Evolutionary conservation across 2,113 vertebrate genomes (phyloP).

Genomic region (Hydrolagus affinis): DNA sequence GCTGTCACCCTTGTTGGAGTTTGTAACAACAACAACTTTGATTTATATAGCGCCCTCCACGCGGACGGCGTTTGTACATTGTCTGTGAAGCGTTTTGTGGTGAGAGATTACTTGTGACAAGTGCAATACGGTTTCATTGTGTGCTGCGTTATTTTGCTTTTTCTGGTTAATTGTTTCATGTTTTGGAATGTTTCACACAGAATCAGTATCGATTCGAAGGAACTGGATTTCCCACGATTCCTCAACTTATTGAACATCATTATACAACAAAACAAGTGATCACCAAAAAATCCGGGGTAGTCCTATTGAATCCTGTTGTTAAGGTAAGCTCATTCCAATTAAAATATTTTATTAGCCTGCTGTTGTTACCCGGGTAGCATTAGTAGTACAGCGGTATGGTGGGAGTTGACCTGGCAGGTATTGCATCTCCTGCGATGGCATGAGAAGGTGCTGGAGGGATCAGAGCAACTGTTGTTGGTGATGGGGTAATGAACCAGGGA

Average conservation of each 20-base stretch:
- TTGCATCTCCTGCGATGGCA: too few relatives aligned
- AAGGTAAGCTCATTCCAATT: constrained; percentile 60
- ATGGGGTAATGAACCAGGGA: too few relatives aligned
- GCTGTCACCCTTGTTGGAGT: too few relatives aligned
- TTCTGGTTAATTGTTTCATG: background rate
- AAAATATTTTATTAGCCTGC: background rate
- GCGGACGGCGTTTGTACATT: too few relatives aligned
- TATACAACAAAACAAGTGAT: constrained; percentile 89
- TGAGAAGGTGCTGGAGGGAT: too few relatives aligned
- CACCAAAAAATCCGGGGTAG: constrained; percentile 93
- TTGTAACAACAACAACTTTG: too few relatives aligned
- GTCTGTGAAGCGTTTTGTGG: too few relatives aligned
- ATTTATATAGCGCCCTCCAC: too few relatives aligned
- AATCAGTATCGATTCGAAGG: constrained; percentile 92
- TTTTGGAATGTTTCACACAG: constrained; percentile 47
- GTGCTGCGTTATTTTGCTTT: background rate
- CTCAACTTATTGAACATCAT: constrained; percentile 92
- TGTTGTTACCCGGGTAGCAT: background rate
- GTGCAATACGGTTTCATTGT: background rate
- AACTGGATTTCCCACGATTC: constrained; percentile 86
- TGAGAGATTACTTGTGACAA: too few relatives aligned
- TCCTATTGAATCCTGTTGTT: constrained; percentile 79
- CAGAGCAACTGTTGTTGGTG: too few relatives aligned
- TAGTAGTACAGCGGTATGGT: too few relatives aligned
- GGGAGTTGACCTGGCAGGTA: too few relatives aligned